phyloP scores from a whole-genome alignment of 2,113 vertebrate genomes.

The Polyodon spathula region DNA sequence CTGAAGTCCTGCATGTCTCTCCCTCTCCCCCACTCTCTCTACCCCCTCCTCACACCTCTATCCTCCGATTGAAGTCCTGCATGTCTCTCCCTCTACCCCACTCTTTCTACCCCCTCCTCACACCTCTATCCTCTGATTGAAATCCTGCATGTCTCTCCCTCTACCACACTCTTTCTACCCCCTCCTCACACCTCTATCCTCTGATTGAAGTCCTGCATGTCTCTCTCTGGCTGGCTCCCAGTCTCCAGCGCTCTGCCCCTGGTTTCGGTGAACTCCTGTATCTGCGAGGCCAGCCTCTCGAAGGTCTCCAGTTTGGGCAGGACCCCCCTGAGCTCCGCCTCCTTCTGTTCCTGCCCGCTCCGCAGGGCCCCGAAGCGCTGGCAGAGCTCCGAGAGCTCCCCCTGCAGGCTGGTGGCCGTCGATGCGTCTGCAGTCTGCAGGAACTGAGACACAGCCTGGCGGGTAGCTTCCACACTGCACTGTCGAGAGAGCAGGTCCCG shows the following conservation, averaged over 20 bases:
- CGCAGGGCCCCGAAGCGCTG: slow-evolving; percentile 64
- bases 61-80: slow-evolving; percentile 74
- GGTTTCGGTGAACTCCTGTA: slow-evolving; percentile 71
- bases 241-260: slow-evolving; percentile 60
- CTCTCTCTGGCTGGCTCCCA: slow-evolving; percentile 71
- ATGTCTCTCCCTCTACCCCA: slow-evolving; percentile 72
- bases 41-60: slow-evolving; percentile 60
- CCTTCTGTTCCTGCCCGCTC: slow-evolving; percentile 62
- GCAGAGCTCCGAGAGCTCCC: slow-evolving; percentile 58
- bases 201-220: slow-evolving; percentile 76
- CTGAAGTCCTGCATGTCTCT: background rate
- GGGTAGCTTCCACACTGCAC: slow-evolving; percentile 82
- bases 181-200: slow-evolving; percentile 69
- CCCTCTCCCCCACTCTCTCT: too few species aligned
- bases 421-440: slow-evolving; percentile 66
- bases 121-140: background rate
- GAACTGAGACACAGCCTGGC: slow-evolving; percentile 74
- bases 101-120: too few species aligned
- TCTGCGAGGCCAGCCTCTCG: slow-evolving; percentile 68
- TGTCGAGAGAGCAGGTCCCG: slow-evolving; percentile 83
- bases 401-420: slow-evolving; percentile 66
- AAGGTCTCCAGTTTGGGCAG: slow-evolving; percentile 77
- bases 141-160: background rate
- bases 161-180: background rate
- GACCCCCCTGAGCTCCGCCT: slow-evolving; percentile 64